Evolutionary conservation across 2,113 vertebrate species (phyloP).

Genomic region (Manacus vitellinus): DNA sequence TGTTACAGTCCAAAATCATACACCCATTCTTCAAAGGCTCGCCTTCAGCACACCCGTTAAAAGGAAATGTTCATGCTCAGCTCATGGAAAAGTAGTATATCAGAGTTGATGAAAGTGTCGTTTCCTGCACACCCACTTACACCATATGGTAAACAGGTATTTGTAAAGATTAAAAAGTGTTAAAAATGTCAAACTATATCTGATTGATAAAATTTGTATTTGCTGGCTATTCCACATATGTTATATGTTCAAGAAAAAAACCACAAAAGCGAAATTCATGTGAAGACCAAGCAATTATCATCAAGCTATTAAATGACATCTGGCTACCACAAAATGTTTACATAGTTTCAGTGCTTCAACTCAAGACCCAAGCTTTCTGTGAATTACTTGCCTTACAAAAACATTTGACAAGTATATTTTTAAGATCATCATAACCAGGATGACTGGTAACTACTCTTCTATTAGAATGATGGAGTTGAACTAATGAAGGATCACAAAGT

Average conservation of each 20-base stretch:
- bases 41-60: background rate
- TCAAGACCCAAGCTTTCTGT: background rate
- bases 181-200: conserved; percentile 56
- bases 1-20: background rate
- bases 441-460: background rate
- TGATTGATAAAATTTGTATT: conserved; percentile 61
- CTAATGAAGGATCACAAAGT: background rate
- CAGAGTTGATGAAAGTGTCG: background rate
- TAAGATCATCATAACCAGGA: background rate
- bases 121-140: conserved; percentile 47
- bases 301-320: conserved; percentile 65
- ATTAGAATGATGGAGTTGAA: background rate
- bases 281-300: conserved; percentile 39
- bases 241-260: conserved; percentile 8
- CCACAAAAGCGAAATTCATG: background rate
- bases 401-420: background rate
- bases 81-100: conserved; percentile 10
- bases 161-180: conserved; percentile 44
- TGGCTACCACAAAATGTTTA: conserved; percentile 58
- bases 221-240: conserved; percentile 73
- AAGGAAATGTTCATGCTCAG: background rate
- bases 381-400: background rate
- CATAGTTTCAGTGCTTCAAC: background rate
- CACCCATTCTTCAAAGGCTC: background rate
- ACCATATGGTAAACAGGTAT: conserved; percentile 66